These are phyloP conservation scores for Takifugu bimaculatus DNA, from an alignment of 2,113 vertebrate genomes.

Conservation along the genomic window DNA sequence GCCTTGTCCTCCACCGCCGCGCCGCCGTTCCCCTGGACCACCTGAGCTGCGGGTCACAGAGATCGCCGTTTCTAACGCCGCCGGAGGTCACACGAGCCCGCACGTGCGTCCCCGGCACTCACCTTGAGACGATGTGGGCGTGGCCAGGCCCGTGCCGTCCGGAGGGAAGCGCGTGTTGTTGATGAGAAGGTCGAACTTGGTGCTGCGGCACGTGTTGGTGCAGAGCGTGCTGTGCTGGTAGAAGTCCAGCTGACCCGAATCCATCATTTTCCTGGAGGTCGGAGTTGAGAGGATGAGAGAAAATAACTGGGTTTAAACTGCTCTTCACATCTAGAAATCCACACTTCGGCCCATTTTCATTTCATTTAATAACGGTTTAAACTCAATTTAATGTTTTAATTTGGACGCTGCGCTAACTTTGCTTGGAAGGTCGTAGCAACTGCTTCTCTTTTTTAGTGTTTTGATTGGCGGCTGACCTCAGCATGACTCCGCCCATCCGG, in stretches of 20 bases:
- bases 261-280: slow-evolving; percentile 93
- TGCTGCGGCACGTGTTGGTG: slow-evolving; percentile 97
- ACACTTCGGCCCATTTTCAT: too few relatives aligned
- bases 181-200: slow-evolving; percentile 97
- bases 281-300: slow-evolving; percentile 2
- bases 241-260: slow-evolving; percentile 95
- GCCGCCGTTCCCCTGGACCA: slow-evolving; percentile 82
- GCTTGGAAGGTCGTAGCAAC: too few relatives aligned
- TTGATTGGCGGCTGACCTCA: slow-evolving; percentile 78
- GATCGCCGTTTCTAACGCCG: neutral
- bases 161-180: slow-evolving; percentile 93
- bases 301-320: too few relatives aligned
- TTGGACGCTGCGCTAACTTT: too few relatives aligned
- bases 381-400: too few relatives aligned
- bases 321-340: too few relatives aligned
- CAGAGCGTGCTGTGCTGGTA: slow-evolving; percentile 96
- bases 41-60: slow-evolving; percentile 76
- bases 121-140: slow-evolving; percentile 86
- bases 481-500: slow-evolving; percentile 93
- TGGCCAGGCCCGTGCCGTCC: slow-evolving; percentile 82
- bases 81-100: too few relatives aligned
- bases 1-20: slow-evolving; percentile 79
- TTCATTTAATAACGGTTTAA: too few relatives aligned
- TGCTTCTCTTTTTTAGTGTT: neutral
- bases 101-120: slow-evolving; percentile 6